phyloP scores from a whole-genome alignment of 2,888 invertebrate genomes.

The Nomada flava region DNA sequence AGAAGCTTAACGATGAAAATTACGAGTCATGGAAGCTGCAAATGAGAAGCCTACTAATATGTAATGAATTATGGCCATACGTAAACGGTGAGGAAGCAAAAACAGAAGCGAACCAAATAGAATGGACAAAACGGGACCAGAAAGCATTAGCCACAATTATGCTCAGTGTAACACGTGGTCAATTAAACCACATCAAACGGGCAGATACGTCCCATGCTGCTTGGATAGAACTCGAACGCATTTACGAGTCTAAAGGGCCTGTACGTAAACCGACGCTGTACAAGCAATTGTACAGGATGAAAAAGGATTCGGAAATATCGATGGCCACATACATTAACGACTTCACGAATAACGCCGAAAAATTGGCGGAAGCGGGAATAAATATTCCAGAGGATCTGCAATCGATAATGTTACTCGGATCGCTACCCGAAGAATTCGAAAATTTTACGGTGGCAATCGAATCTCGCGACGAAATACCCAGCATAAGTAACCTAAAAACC shows the following conservation, averaged over 20 bases:
- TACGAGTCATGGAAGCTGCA: slow-evolving; percentile 10
- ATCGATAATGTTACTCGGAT: no score
- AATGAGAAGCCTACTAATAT: slow-evolving; percentile 11
- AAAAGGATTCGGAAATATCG: no score
- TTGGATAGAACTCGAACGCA: background rate
- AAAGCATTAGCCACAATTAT: slow-evolving; percentile 50
- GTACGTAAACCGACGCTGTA: background rate
- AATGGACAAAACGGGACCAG: slow-evolving; percentile 1
- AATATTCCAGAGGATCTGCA: slow-evolving; percentile 5
- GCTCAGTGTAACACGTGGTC: slow-evolving; percentile 16
- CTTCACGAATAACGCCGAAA: background rate
- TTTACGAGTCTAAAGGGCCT: slow-evolving; percentile 6
- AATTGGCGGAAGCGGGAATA: slow-evolving; percentile 13
- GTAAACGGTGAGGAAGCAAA: background rate
- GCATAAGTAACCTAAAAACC: background rate
- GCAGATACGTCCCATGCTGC: slow-evolving; percentile 1
- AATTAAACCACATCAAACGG: slow-evolving; percentile 17
- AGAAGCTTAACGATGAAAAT: background rate
- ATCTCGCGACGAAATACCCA: slow-evolving; percentile 2
- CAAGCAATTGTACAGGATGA: no score
- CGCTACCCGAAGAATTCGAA: background rate
- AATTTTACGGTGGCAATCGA: background rate
- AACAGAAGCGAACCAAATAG: background rate
- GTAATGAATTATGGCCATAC: slow-evolving; percentile 3
- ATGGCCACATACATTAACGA: background rate